These are phyloP conservation scores for Australoheros facetus DNA, from an alignment of 2,797 vertebrate species.

Conservation along the genomic window DNA sequence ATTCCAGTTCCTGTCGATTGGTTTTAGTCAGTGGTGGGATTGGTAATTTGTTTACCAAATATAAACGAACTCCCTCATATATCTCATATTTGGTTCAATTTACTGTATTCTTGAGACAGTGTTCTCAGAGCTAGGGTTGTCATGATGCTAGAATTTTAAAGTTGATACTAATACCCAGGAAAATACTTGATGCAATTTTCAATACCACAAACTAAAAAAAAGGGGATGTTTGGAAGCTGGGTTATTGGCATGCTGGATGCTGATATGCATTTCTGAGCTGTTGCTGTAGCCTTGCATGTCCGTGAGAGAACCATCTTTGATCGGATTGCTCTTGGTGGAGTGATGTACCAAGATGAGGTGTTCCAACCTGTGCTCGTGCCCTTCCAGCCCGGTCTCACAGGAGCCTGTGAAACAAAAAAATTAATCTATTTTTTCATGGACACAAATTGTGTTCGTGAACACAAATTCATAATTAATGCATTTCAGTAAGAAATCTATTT, in stretches of 20 bases:
- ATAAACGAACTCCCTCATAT: neutral
- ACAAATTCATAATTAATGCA: neutral
- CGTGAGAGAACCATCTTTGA: neutral
- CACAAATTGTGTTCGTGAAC: neutral
- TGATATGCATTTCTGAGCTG: neutral
- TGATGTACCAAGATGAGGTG: neutral
- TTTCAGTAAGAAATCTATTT: neutral
- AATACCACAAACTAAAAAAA: neutral
- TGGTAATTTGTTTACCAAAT: neutral
- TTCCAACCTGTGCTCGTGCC: neutral
- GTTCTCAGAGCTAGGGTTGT: neutral
- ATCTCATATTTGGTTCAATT: neutral
- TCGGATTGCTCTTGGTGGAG: neutral
- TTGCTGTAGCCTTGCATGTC: neutral
- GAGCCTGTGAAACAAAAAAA: neutral
- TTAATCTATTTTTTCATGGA: neutral
- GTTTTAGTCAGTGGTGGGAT: neutral
- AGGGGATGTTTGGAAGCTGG: no score
- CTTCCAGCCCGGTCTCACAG: neutral
- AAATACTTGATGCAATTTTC: neutral
- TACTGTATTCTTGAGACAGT: neutral
- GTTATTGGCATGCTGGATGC: neutral
- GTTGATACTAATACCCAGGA: neutral
- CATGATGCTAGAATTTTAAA: neutral
- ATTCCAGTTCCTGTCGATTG: neutral